A percentile compares a stretch with the other conserved stretches of the same genome.
Evolutionary conservation across 2,888 invertebrate species (phyloP).

Genomic region (Eucriotettix oculatus): DNA sequence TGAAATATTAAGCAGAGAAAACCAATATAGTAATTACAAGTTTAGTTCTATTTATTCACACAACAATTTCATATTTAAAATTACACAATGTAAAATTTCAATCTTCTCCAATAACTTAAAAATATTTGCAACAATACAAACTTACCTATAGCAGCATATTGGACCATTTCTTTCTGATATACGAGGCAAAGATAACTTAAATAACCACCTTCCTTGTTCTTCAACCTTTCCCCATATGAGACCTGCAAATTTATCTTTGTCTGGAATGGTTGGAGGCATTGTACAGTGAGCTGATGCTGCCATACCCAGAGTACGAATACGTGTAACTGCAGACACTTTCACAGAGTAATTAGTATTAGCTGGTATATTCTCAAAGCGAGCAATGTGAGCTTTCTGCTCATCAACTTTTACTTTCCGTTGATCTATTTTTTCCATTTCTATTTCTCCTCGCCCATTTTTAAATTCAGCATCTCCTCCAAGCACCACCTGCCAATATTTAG

Average conservation of each 20-base stretch:
- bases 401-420: constrained; percentile 39
- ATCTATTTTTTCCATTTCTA: constrained; percentile 36
- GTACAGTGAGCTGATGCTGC: constrained; percentile 43
- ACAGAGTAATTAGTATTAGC: constrained; percentile 72
- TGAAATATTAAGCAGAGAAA: no score
- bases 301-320: constrained; percentile 55
- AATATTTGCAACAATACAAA: background rate
- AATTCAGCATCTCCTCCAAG: constrained; percentile 38
- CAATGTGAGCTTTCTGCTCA: constrained; percentile 28
- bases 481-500: constrained; percentile 20
- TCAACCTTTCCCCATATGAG: constrained; percentile 41
- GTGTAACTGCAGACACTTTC: constrained; percentile 55
- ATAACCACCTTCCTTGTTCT: constrained; percentile 48
- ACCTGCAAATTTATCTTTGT: constrained; percentile 34
- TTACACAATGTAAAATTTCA: no score
- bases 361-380: constrained; percentile 49
- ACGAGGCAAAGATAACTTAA: constrained; percentile 56
- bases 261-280: constrained; percentile 56
- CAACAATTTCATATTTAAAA: no score
- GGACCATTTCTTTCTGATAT: constrained; percentile 73
- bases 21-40: no score
- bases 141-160: constrained; percentile 62
- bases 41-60: no score
- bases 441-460: constrained; percentile 31
- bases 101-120: no score